Percentiles rank a stretch among this genome's conserved stretches.
phyloP scores from a whole-genome alignment of 2,797 vertebrate genomes.

The Caiman crocodilus region DNA sequence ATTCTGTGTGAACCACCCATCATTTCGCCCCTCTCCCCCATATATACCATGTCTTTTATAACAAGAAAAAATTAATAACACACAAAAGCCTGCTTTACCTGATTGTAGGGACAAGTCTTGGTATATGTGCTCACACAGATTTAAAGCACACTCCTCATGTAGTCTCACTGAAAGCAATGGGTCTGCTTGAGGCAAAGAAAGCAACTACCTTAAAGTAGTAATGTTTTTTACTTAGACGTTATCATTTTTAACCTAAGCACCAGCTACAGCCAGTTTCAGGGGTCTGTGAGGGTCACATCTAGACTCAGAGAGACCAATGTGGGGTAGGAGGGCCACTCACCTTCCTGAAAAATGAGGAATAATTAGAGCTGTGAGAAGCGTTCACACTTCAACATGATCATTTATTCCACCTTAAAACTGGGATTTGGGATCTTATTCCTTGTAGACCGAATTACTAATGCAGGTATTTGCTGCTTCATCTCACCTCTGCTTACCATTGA shows the following conservation, averaged over 20 bases:
- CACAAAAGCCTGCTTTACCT: background rate
- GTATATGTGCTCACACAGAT: background rate
- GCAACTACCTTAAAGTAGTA: background rate
- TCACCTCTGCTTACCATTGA: too few relatives aligned
- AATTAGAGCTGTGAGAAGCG: background rate
- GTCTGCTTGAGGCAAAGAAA: background rate
- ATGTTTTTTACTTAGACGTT: background rate
- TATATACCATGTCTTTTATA: background rate
- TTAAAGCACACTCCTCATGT: background rate
- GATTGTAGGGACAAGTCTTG: background rate
- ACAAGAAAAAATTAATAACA: background rate
- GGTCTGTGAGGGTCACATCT: background rate
- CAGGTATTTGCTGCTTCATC: too few relatives aligned
- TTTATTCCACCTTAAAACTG: background rate
- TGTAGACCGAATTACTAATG: too few relatives aligned
- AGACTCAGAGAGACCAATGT: background rate
- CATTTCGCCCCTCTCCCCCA: background rate
- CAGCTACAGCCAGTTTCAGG: background rate
- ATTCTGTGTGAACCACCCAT: background rate
- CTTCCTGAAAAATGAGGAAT: background rate
- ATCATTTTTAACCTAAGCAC: background rate
- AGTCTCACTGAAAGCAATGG: background rate
- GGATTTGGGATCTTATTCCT: background rate
- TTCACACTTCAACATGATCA: background rate
- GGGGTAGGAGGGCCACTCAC: background rate